Evolutionary conservation across 2,113 vertebrate genomes (phyloP).

Genomic region (Pachyramphus minor): DNA sequence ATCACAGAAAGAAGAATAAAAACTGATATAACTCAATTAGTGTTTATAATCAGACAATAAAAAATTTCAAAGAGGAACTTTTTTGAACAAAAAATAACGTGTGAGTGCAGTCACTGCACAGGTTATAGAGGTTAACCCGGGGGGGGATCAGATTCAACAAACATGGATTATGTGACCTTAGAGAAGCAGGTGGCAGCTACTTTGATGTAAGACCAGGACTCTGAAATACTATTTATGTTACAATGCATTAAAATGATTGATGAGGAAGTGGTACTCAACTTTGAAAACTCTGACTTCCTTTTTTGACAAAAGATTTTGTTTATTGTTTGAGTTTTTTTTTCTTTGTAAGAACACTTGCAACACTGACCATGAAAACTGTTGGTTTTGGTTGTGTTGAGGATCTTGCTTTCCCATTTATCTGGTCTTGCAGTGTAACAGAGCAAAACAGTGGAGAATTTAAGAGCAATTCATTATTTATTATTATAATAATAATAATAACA

Average conservation of each 20-base stretch:
- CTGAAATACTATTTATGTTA: background rate
- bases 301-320: background rate
- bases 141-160: background rate
- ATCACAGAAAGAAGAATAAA: background rate
- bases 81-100: background rate
- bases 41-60: background rate
- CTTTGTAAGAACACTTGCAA: background rate
- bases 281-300: background rate
- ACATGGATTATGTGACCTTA: background rate
- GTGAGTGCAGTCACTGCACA: background rate
- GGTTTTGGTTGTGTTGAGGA: background rate
- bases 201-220: background rate
- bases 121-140: background rate
- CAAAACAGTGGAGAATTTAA: background rate
- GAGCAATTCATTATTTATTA: background rate
- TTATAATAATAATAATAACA: background rate
- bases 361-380: background rate
- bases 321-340: background rate
- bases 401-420: background rate
- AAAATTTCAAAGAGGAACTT: background rate
- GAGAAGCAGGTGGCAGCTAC: background rate
- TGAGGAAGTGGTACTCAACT: background rate
- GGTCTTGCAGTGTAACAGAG: background rate
- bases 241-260: fast-evolving
- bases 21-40: background rate